phyloP scores from a whole-genome alignment of 2,113 vertebrate genomes.

The Mastomys natalensis region DNA sequence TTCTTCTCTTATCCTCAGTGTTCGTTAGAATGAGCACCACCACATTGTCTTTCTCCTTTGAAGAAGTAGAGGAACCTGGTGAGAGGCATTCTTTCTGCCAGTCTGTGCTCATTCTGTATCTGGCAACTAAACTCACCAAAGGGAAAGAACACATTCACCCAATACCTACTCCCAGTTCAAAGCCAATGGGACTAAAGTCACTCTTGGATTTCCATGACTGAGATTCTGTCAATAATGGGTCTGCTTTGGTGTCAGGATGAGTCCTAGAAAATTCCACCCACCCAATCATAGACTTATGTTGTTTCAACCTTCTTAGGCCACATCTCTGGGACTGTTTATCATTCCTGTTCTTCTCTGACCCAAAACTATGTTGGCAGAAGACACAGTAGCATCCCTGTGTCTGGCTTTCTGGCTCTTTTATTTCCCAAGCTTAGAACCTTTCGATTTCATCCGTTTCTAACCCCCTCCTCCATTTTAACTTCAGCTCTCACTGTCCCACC shows the following conservation, averaged over 20 bases:
- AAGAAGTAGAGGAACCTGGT: neutral
- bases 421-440: neutral
- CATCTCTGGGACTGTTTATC: neutral
- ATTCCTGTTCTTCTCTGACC: neutral
- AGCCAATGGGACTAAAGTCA: neutral
- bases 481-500: neutral
- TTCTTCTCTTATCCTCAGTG: neutral
- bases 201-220: neutral
- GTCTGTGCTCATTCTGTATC: neutral
- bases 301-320: neutral
- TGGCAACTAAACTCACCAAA: fast-evolving
- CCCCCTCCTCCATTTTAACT: neutral
- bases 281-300: fast-evolving
- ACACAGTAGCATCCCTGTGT: neutral
- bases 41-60: neutral
- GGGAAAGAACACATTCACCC: neutral
- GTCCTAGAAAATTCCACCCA: fast-evolving
- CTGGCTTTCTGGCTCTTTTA: neutral
- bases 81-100: neutral
- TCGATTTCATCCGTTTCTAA: neutral
- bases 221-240: neutral
- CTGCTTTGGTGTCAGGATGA: neutral
- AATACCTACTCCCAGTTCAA: neutral
- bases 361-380: neutral
- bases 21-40: neutral